Evolutionary conservation across 2,888 invertebrate species (phyloP).

Genomic region (Podotricha telesiphe): DNA sequence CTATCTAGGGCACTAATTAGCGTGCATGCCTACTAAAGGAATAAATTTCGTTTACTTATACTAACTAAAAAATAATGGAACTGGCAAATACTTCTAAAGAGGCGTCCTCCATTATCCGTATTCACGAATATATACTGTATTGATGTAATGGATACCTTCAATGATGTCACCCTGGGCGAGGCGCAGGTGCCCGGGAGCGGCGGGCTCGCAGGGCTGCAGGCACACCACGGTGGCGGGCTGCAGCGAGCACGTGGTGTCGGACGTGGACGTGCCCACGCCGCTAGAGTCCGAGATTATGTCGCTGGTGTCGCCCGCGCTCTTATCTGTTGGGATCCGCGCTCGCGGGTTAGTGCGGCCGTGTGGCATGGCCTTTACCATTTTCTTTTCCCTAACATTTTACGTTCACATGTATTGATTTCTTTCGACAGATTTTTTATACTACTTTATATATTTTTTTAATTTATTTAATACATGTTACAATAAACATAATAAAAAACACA

Average conservation of each 20-base stretch:
- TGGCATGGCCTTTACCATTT: slow-evolving; percentile 6
- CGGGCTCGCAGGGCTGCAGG: slow-evolving; percentile 89
- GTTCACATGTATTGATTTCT: neutral
- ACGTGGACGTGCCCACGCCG: slow-evolving; percentile 94
- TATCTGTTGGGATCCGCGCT: slow-evolving; percentile 86
- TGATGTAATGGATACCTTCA: slow-evolving; percentile 86
- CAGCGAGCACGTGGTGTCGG: slow-evolving; percentile 91
- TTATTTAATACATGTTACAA: neutral
- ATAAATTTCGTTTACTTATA: neutral
- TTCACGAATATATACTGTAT: too few relatives aligned
- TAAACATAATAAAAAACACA: slow-evolving; percentile 17
- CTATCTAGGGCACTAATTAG: slow-evolving; percentile 27
- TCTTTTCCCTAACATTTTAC: slow-evolving; percentile 5
- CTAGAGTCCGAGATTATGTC: slow-evolving; percentile 97
- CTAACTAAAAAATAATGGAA: neutral
- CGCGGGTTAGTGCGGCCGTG: slow-evolving; percentile 36
- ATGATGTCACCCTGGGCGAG: slow-evolving; percentile 95
- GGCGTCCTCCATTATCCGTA: too few relatives aligned
- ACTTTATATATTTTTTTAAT: neutral
- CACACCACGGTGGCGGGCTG: slow-evolving; percentile 91
- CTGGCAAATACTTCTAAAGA: too few relatives aligned
- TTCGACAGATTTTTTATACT: neutral
- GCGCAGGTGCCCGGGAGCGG: slow-evolving; percentile 89
- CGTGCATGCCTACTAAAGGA: slow-evolving; percentile 20
- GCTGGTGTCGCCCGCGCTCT: slow-evolving; percentile 94